Conservation (phyloP, 2,113 vertebrate genomes). For the Sterrhoptilus dennistouni region DNA sequence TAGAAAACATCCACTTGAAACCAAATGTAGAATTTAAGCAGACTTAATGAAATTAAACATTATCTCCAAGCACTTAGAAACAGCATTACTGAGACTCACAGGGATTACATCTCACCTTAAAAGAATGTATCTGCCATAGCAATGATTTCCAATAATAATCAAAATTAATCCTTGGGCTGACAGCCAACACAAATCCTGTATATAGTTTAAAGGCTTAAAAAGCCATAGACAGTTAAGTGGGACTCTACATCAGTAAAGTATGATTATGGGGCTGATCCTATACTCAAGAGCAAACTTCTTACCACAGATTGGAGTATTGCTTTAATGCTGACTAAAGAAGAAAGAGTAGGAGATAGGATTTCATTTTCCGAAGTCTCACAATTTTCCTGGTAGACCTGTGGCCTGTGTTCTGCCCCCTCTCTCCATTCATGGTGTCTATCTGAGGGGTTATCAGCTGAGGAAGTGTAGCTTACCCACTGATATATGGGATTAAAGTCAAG, state of each 20-base stretch:
- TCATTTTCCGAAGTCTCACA: not conserved
- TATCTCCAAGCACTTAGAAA: not conserved
- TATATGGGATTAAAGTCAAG: not conserved
- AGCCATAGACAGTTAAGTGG: fast-evolving
- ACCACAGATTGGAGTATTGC: not conserved
- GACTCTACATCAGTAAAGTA: not conserved
- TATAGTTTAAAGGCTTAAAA: not conserved
- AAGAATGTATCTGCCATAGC: not conserved
- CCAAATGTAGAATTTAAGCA: not conserved
- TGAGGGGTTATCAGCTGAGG: not conserved
- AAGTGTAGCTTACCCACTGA: not conserved
- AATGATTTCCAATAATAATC: conserved; percentile 22
- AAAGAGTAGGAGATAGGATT: not conserved
- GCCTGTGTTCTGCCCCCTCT: not conserved
- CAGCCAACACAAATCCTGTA: not conserved
- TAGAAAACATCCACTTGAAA: not conserved
- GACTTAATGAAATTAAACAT: not conserved
- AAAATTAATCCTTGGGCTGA: conserved; percentile 34
- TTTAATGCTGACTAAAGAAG: not conserved
- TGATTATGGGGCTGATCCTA: not conserved
- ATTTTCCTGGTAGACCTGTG: not conserved
- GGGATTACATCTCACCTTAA: conserved; percentile 22
- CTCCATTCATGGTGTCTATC: not conserved
- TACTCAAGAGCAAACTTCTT: not conserved
- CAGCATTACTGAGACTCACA: not conserved